Evolutionary conservation across 1,140 invertebrate genomes (phyloP).

Genomic region (Saxidomus purpurata): DNA sequence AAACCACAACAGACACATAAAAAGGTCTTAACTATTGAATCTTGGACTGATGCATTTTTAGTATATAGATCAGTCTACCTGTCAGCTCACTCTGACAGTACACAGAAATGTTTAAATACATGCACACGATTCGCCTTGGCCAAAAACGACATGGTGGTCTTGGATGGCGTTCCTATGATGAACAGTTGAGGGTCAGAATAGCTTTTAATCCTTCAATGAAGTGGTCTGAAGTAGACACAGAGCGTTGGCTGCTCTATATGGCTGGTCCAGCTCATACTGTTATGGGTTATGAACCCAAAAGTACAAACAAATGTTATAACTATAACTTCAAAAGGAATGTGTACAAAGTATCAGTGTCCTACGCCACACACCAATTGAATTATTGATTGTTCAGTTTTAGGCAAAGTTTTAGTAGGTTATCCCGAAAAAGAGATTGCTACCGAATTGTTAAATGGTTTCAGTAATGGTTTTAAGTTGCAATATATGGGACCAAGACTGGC

Average conservation of each 20-base stretch:
- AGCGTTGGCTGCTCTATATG: too few species aligned
- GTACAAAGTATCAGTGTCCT: neutral
- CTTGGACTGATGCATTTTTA: neutral
- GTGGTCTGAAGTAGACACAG: too few species aligned
- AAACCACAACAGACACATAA: neutral
- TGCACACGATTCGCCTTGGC: neutral
- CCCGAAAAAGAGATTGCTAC: neutral
- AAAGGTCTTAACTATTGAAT: neutral
- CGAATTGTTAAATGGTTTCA: neutral
- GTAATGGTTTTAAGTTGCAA: neutral
- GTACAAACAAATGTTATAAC: too few species aligned
- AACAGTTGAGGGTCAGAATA: neutral
- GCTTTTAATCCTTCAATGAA: too few species aligned
- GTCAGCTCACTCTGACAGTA: neutral
- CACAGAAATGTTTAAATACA: neutral
- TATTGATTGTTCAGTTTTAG: neutral
- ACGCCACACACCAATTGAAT: neutral
- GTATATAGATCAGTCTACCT: neutral
- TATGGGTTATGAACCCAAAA: too few species aligned
- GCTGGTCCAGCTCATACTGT: too few species aligned
- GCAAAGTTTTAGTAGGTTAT: neutral
- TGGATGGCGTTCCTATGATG: neutral
- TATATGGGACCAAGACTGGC: neutral
- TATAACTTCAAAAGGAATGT: too few species aligned
- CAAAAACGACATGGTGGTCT: neutral